Evolutionary conservation across 1,140 invertebrate species (phyloP).

Genomic region (Drosophila cardini): DNA sequence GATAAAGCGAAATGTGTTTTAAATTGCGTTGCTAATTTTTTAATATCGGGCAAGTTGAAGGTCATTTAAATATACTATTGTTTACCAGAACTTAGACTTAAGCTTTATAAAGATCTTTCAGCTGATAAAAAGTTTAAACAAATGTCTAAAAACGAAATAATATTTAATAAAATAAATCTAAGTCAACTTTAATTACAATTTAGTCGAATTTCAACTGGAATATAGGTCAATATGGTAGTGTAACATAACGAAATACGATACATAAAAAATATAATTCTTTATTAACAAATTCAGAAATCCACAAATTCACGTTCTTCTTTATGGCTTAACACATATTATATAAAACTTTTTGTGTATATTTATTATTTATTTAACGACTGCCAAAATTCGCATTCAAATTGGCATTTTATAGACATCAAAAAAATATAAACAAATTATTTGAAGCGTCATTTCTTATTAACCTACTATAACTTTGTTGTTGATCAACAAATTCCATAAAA

Average conservation of each 20-base stretch:
- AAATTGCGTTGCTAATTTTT: slow-evolving; percentile 1
- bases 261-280: background rate
- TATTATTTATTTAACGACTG: background rate
- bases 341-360: background rate
- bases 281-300: slow-evolving; percentile 3
- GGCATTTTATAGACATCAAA: slow-evolving; percentile 32
- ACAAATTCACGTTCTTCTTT: background rate
- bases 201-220: too few relatives aligned
- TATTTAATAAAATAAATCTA: too few relatives aligned
- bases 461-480: slow-evolving; percentile 26
- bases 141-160: too few relatives aligned
- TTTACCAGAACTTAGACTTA: background rate
- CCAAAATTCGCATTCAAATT: slow-evolving; percentile 4
- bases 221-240: too few relatives aligned
- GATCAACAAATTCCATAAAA: slow-evolving; percentile 27
- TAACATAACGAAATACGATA: too few relatives aligned
- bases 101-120: too few relatives aligned
- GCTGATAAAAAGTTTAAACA: too few relatives aligned
- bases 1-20: slow-evolving; percentile 16
- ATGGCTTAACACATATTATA: background rate
- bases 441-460: slow-evolving; percentile 31
- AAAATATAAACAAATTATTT: slow-evolving; percentile 19
- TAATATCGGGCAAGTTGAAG: slow-evolving; percentile 11
- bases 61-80: slow-evolving; percentile 5
- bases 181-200: too few relatives aligned